Evolutionary conservation across 2,113 vertebrate species (phyloP), one percentile per base, ranked within the genome.

Genomic region (Xenopus borealis): DNA sequence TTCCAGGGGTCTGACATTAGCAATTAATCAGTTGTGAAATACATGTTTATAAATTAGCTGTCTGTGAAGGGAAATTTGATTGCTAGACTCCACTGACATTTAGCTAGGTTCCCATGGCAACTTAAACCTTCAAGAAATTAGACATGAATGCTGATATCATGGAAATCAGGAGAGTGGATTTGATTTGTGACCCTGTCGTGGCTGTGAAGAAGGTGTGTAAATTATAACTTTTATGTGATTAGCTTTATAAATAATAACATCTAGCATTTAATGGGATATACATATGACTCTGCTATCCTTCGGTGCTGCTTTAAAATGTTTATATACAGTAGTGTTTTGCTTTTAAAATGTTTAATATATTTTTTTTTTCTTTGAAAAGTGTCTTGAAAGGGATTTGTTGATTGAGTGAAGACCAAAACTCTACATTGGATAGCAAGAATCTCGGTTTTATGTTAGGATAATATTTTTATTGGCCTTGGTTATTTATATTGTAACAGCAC

Each of bases 1-100:
- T 59, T 68, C 67, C 30, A 64, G 46, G 18, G 58, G 58, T 63
- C 58, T 76, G 73, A 63, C 66, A 76, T 76, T 76, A 69, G 73
- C 59, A 76, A 76, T 76, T 76, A 76, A 76, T 76, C 58, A 69
- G 66, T 62, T 69, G 66, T 76, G 73, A 76, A 76, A 62, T 76
- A 76, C 73, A 76, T 69, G 73, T 76, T 76, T 76, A 76, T 63
- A 76, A 76, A 76, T 76, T 76, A 69, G 66, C 58, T 76, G 72
- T 75, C 66, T 69, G 59, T 58, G 19, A 33, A 40, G 53, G 46
- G 62, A 76, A 75, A 75, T 69, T 19, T 69, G 66, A 76, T 76
- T 69, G 66, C 66, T 68, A 55, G 62, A 55, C 66, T 55, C 59
- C 66, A 64, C 59, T 76, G 73, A 69, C 65, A 75, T 75, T 75